Evolutionary conservation across 2,113 vertebrate genomes (phyloP).

Genomic region (Gobius niger): DNA sequence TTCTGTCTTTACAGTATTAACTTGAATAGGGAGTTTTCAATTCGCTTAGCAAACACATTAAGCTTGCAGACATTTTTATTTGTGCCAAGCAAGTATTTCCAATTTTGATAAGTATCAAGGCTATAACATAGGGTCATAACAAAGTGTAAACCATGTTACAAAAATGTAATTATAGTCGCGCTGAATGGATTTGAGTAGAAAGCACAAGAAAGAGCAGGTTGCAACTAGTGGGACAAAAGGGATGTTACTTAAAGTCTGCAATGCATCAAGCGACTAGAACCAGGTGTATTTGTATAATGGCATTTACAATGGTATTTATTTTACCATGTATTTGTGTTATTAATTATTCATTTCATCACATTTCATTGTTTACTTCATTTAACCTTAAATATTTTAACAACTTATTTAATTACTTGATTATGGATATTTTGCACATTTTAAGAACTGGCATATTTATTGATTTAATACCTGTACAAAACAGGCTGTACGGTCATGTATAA

Average conservation of each 20-base stretch:
- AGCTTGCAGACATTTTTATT: background rate
- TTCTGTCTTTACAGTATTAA: background rate
- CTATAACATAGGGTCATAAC: background rate
- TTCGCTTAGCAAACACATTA: background rate
- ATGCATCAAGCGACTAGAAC: background rate
- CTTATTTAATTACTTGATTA: background rate
- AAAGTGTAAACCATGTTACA: background rate
- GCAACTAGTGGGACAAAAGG: background rate
- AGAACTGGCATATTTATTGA: background rate
- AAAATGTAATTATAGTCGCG: background rate
- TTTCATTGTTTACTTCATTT: background rate
- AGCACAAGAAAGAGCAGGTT: background rate
- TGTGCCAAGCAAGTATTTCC: background rate
- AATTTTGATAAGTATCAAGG: background rate
- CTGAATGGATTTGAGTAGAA: background rate
- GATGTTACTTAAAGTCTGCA: background rate
- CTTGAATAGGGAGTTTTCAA: background rate
- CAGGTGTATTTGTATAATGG: background rate
- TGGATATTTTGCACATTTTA: background rate
- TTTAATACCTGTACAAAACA: background rate
- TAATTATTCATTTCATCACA: background rate
- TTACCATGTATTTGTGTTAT: too few species aligned
- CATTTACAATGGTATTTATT: too few species aligned
- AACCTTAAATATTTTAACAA: background rate
- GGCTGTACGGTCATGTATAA: background rate